phyloP scores from a whole-genome alignment of 2,888 invertebrate species.

The Drosophila pseudotalamancana region DNA sequence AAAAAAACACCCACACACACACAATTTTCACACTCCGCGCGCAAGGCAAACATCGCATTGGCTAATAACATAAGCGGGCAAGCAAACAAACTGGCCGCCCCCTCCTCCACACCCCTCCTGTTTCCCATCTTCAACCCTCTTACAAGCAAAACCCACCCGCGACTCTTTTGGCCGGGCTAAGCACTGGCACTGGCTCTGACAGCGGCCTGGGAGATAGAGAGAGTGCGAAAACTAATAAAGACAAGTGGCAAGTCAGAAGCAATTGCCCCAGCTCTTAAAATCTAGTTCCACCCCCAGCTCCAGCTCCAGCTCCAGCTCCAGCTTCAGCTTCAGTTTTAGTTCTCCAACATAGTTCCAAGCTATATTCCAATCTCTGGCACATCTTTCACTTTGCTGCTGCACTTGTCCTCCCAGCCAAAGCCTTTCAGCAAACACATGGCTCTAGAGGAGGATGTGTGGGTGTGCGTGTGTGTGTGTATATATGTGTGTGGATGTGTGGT shows the following conservation, averaged over 20 bases:
- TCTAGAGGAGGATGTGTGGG: constrained; percentile 5
- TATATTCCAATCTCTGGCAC: constrained; percentile 45
- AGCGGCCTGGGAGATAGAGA: constrained; percentile 16
- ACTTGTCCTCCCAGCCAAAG: constrained; percentile 51
- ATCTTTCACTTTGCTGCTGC: constrained; percentile 52
- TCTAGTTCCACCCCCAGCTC: constrained; percentile 3
- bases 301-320: background rate
- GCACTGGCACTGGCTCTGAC: constrained; percentile 49
- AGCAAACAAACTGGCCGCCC: constrained; percentile 59
- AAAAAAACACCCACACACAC: constrained; percentile 6
- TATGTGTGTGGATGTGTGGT: constrained; percentile 2
- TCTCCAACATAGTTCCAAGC: constrained; percentile 6
- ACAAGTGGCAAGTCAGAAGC: constrained; percentile 77
- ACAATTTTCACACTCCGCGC: constrained; percentile 66
- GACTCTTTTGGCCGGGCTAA: constrained; percentile 4
- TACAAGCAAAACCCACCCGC: background rate
- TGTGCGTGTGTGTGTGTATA: constrained; percentile 1
- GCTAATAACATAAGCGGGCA: constrained; percentile 75
- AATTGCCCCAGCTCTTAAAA: constrained; percentile 36
- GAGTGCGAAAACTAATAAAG: constrained; percentile 76
- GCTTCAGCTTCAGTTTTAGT: constrained; percentile 6
- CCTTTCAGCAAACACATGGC: constrained; percentile 77
- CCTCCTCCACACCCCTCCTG: background rate
- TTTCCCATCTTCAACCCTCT: background rate
- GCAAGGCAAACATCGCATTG: constrained; percentile 65